These are phyloP conservation scores for Hafferia zeledoni DNA, from an alignment of 2,797 vertebrate genomes.

Conservation along the genomic window DNA sequence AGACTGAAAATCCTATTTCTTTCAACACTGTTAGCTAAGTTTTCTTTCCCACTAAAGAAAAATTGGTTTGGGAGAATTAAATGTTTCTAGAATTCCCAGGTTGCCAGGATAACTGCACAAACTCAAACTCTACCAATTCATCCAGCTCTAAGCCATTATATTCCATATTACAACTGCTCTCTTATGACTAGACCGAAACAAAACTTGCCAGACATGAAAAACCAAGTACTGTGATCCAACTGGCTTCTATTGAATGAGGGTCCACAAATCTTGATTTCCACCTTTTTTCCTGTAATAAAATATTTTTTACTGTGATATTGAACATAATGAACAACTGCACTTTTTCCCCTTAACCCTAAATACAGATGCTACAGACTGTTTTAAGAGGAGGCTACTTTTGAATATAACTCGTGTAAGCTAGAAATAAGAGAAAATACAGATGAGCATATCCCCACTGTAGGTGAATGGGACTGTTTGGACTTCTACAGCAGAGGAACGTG, in stretches of 20 bases:
- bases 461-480: background rate
- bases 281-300: background rate
- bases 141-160: background rate
- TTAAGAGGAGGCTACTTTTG: background rate
- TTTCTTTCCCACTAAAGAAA: background rate
- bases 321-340: background rate
- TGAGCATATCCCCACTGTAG: background rate
- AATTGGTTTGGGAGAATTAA: background rate
- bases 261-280: background rate
- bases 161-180: background rate
- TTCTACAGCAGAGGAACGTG: background rate
- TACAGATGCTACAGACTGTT: background rate
- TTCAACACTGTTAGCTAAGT: background rate
- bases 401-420: background rate
- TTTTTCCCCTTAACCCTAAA: background rate
- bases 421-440: background rate
- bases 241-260: background rate
- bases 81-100: background rate
- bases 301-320: background rate
- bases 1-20: background rate
- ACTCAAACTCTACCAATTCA: background rate
- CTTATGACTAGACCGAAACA: background rate
- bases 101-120: background rate
- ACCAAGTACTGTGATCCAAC: background rate
- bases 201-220: background rate